These are phyloP conservation scores for Tetragonula carbonaria DNA, from an alignment of 2,888 invertebrate genomes.

Conservation along the genomic window DNA sequence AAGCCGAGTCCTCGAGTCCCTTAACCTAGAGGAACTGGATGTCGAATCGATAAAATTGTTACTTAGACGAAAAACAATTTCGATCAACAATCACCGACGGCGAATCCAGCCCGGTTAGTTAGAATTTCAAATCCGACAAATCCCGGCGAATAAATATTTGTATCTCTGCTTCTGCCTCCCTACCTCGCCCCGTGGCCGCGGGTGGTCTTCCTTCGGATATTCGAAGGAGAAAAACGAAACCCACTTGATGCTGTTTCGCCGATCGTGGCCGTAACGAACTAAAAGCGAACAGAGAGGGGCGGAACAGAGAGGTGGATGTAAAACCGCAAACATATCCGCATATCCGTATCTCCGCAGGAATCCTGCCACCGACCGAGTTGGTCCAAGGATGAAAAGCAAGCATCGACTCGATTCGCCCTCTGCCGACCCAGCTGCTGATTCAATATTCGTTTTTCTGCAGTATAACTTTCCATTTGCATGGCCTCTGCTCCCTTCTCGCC, in stretches of 20 bases:
- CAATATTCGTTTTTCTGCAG: slow-evolving; percentile 82
- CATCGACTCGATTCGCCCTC: slow-evolving; percentile 71
- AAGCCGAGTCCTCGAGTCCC: neutral
- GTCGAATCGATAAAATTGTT: slow-evolving; percentile 6
- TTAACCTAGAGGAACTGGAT: neutral
- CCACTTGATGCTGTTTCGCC: slow-evolving; percentile 42
- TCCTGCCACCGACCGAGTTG: slow-evolving; percentile 66
- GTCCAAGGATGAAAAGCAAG: slow-evolving; percentile 77
- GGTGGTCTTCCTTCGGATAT: slow-evolving; percentile 31
- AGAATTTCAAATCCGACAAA: slow-evolving; percentile 41
- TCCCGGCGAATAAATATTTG: slow-evolving; percentile 47
- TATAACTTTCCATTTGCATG: slow-evolving; percentile 83
- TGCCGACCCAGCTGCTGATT: slow-evolving; percentile 78
- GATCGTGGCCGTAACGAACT: slow-evolving; percentile 52
- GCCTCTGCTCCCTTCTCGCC: slow-evolving; percentile 36
- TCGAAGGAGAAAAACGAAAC: slow-evolving; percentile 40
- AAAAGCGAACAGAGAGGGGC: slow-evolving; percentile 34
- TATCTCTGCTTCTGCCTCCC: neutral
- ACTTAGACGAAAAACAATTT: slow-evolving; percentile 17
- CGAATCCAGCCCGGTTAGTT: neutral
- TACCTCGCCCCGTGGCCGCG: neutral
- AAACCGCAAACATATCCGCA: slow-evolving; percentile 67
- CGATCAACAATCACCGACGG: neutral
- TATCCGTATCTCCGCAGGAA: slow-evolving; percentile 56
- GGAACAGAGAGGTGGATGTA: slow-evolving; percentile 33